These are phyloP conservation scores for Cheirogaleus medius DNA, from an alignment of 2,113 vertebrate genomes.

Conservation along the genomic window DNA sequence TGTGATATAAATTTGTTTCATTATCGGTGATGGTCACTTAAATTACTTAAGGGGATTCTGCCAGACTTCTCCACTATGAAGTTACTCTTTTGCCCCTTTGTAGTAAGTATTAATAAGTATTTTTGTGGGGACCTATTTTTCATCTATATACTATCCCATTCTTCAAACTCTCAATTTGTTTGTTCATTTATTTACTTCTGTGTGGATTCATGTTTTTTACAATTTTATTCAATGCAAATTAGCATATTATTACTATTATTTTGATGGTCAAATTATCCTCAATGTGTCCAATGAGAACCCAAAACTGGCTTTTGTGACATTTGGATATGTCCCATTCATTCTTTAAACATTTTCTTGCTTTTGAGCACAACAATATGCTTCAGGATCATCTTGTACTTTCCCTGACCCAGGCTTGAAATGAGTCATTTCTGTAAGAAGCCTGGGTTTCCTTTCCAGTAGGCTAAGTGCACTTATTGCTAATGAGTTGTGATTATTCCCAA, in stretches of 20 bases:
- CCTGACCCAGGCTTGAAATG: background rate
- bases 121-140: background rate
- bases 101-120: background rate
- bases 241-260: background rate
- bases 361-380: background rate
- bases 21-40: background rate
- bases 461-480: background rate
- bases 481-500: background rate
- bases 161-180: background rate
- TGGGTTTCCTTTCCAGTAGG: background rate
- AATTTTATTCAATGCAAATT: background rate
- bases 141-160: background rate
- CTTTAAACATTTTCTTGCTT: background rate
- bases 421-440: background rate
- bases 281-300: background rate
- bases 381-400: background rate
- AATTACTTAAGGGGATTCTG: background rate
- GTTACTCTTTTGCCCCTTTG: background rate
- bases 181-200: background rate
- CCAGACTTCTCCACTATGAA: background rate
- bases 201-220: background rate
- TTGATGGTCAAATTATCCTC: background rate
- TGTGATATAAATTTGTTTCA: background rate
- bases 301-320: background rate
- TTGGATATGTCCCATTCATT: background rate